Percentiles rank a stretch among this genome's conserved stretches.
These are phyloP conservation scores for Gymnothorax javanicus DNA, from an alignment of 2,797 vertebrate species.

Conservation along the genomic window DNA sequence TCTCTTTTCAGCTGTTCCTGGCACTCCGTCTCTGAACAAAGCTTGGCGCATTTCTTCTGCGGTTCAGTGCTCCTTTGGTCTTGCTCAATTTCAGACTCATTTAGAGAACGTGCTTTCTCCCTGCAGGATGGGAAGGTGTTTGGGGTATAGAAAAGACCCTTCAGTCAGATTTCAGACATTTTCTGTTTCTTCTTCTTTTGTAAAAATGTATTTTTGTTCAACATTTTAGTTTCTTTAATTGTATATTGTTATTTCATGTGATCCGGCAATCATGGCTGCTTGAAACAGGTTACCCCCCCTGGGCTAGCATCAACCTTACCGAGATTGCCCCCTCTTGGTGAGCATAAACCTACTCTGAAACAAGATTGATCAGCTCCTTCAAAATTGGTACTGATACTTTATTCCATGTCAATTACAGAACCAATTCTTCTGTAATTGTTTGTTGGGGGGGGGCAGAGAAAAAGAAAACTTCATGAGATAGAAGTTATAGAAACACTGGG, in stretches of 20 bases:
- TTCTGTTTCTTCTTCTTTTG: conserved; percentile 8
- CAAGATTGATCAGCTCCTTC: neutral
- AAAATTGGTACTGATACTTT: neutral
- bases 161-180: conserved; percentile 11
- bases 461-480: neutral
- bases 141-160: neutral
- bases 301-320: neutral
- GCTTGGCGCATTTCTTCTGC: neutral
- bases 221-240: conserved; percentile 13
- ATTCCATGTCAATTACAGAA: neutral
- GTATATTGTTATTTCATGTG: neutral
- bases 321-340: neutral
- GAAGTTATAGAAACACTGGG: neutral
- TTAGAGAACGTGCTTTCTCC: neutral
- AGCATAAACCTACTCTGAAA: neutral
- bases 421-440: neutral
- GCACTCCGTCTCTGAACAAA: neutral
- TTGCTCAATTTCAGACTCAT: neutral
- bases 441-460: no score
- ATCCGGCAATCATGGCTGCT: neutral
- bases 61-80: neutral
- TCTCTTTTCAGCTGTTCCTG: neutral
- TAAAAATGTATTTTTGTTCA: conserved; percentile 12
- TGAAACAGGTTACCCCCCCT: neutral
- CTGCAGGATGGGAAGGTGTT: neutral